Conservation (phyloP, 2,113 vertebrate species). For the Zosterops hypoxanthus region DNA sequence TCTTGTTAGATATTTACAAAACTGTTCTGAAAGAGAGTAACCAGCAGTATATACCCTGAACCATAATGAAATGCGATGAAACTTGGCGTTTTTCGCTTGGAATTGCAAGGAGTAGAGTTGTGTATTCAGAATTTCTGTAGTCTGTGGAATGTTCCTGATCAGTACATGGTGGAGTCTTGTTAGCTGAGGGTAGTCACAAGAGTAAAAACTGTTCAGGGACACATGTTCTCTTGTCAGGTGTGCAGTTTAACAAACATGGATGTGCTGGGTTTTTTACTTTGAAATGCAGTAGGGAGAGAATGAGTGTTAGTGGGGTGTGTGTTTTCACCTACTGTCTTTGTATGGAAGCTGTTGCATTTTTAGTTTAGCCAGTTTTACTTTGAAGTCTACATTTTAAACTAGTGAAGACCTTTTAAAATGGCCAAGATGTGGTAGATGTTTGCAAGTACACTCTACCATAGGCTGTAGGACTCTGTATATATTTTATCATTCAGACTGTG, state of each 20-base stretch:
- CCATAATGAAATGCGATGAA: background rate
- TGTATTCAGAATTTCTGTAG: background rate
- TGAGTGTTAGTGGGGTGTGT: background rate
- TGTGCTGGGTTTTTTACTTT: background rate
- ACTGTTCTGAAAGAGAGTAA: background rate
- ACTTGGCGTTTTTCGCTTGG: background rate
- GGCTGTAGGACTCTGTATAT: background rate
- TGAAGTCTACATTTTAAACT: background rate
- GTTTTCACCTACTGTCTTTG: background rate
- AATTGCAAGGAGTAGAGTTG: background rate
- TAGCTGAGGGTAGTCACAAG: background rate
- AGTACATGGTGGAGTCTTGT: background rate
- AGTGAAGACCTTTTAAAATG: background rate
- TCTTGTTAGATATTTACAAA: background rate
- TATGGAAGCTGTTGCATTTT: background rate
- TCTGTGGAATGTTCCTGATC: background rate
- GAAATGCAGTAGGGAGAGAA: background rate
- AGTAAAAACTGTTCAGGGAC: background rate
- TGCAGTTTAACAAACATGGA: background rate
- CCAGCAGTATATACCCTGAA: background rate
- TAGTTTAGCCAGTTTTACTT: background rate
- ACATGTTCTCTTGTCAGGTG: background rate
- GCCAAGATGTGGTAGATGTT: background rate
- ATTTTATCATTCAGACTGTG: background rate
- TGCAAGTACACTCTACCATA: background rate